phyloP scores from a whole-genome alignment of 2,888 invertebrate species.

The Agapetus fuscipes region DNA sequence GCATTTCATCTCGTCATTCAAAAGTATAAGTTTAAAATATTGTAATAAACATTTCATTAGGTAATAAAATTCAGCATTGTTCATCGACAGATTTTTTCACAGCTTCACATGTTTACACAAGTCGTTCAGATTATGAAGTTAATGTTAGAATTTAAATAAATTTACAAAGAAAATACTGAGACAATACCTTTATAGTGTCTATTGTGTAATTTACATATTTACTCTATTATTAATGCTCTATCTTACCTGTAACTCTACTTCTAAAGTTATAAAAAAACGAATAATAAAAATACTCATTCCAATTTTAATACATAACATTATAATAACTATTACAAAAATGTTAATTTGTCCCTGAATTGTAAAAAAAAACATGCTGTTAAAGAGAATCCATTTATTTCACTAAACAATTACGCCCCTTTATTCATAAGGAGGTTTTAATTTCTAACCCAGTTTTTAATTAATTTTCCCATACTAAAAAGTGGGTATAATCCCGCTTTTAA shows the following conservation, averaged over 20 bases:
- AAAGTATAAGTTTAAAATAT: neutral
- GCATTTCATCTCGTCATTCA: too few species aligned
- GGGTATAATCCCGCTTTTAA: too few species aligned
- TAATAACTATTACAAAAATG: constrained; percentile 2
- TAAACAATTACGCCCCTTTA: constrained; percentile 1
- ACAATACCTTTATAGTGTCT: constrained; percentile 21
- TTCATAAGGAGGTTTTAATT: too few species aligned
- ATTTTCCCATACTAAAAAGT: too few species aligned
- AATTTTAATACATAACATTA: constrained; percentile 2
- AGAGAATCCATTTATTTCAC: neutral
- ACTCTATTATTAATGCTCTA: constrained; percentile 14
- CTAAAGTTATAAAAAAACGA: constrained; percentile 4
- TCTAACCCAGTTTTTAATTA: too few species aligned
- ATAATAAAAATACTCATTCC: neutral
- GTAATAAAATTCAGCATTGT: neutral
- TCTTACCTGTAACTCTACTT: constrained; percentile 12
- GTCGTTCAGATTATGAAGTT: neutral
- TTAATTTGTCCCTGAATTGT: too few species aligned
- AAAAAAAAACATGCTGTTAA: too few species aligned
- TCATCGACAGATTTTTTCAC: too few species aligned
- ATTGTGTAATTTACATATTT: constrained; percentile 18
- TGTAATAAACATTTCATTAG: neutral
- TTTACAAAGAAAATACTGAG: constrained; percentile 18
- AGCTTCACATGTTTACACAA: neutral
- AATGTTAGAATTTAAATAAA: constrained; percentile 1